Evolutionary conservation across 2,888 invertebrate species (phyloP), one percentile per base, ranked within the genome.

Genomic region (Archips crataeganus): DNA sequence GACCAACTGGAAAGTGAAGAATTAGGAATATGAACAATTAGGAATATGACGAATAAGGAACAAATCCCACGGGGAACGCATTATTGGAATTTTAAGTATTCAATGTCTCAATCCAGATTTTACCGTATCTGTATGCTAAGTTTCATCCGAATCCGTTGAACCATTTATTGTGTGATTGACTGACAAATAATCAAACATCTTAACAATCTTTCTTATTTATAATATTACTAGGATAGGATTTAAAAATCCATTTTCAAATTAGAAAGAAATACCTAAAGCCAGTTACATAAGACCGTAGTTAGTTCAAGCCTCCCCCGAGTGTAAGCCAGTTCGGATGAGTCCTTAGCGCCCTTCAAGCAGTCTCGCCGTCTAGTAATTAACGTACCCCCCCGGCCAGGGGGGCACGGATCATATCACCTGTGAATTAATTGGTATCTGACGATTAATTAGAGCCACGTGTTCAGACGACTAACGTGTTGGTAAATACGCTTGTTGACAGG

Each of bases 401-500:
- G 83, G 82, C 83, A 82, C 87, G 90, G 90, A 90, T 93, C 91
- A 93, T 93, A 92, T 92, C 90, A 92, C 90, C 89, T 90, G 89
- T 82, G 90, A 92, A 92, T 92, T 93, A 93, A 94, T 93, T 87
- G 92, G 82, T 81, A 85, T 85, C 86, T 88, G 89, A 92, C 92
- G 91, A 93, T 94, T 92, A 89, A 94, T 93, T 92, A 93, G 81
- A 78, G 86, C 88, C 91, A 90, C 91, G 90, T 90, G 91, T 82
- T 86, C 81, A 73, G 79, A 83, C 81, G 84, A 81, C 80, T 85
- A 79, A 79, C 80, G 76, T 79, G 77, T 77, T 78, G 78, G 81
- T 79, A 80, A 82, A 78, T 84, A 84, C 84, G 64, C 45, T 65
- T 36, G 71, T 42, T 54, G 61, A 66, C 51, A 73, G 60, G 10